These are phyloP conservation scores for Chironomus striatipennis DNA, from an alignment of 1,140 invertebrate species.

Conservation along the genomic window DNA sequence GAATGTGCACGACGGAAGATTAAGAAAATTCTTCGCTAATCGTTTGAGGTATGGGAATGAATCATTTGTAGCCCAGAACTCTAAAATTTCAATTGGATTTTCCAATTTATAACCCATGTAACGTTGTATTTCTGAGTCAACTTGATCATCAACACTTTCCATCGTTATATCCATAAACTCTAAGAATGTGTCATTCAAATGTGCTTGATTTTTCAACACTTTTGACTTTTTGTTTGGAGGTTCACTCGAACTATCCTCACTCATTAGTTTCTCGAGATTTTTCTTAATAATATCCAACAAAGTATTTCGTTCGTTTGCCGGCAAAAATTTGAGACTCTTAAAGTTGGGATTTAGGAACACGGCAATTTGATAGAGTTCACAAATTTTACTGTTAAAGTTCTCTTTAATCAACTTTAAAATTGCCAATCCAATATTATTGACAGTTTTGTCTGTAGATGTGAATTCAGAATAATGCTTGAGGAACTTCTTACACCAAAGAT, in stretches of 20 bases:
- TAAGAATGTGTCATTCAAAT: conserved; percentile 2
- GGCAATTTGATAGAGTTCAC: background rate
- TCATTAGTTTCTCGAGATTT: background rate
- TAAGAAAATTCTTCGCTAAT: background rate
- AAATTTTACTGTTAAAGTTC: background rate
- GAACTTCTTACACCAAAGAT: background rate
- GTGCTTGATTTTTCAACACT: background rate
- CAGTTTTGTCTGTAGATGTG: background rate
- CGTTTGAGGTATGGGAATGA: background rate
- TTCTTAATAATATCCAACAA: background rate
- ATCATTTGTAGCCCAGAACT: conserved; percentile 2
- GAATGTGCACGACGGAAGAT: conserved; percentile 13
- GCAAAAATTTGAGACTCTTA: background rate
- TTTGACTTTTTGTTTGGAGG: background rate
- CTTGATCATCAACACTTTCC: conserved; percentile 5
- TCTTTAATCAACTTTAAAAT: background rate
- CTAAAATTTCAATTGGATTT: background rate
- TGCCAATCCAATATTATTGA: background rate
- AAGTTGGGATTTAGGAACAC: conserved; percentile 5
- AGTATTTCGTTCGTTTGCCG: background rate
- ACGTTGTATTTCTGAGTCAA: background rate
- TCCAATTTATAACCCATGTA: conserved; percentile 11
- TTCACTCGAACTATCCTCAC: background rate
- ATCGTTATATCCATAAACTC: conserved; percentile 7
- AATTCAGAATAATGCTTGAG: background rate